Percentiles rank a stretch among this genome's conserved stretches.
Conservation (phyloP, 2,113 vertebrate species). For the Paramisgurnus dabryanus region DNA sequence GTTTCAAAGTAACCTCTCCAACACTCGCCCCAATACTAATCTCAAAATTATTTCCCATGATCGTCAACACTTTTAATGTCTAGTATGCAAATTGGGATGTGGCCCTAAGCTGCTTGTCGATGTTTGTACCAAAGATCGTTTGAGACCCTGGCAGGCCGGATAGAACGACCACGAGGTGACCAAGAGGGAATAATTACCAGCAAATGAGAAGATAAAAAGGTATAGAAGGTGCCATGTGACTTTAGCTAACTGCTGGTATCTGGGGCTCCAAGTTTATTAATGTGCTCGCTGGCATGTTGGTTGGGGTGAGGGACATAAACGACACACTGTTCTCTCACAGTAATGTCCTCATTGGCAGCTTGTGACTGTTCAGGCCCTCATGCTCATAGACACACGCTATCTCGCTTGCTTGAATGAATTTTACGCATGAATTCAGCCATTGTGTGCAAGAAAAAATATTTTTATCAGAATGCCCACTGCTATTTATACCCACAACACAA, state of each 20-base stretch:
- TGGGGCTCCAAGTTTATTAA: constrained; percentile 44
- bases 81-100: too few species aligned
- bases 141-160: background rate
- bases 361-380: constrained; percentile 65
- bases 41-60: too few species aligned
- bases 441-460: constrained; percentile 67
- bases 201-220: constrained; percentile 73
- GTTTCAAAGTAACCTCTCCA: too few species aligned
- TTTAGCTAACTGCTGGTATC: background rate
- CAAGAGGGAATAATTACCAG: constrained; percentile 64
- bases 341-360: constrained; percentile 72
- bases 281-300: constrained; percentile 34
- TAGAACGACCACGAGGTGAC: constrained; percentile 62
- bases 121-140: background rate
- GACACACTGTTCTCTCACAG: constrained; percentile 70
- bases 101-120: background rate
- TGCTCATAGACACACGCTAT: constrained; percentile 43
- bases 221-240: constrained; percentile 66
- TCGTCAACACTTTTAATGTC: too few species aligned
- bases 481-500: constrained; percentile 66
- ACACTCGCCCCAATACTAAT: too few species aligned
- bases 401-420: constrained; percentile 64
- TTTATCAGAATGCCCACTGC: constrained; percentile 64
- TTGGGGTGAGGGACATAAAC: constrained; percentile 60
- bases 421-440: constrained; percentile 71